Evolutionary conservation across 2,113 vertebrate species (phyloP).

Genomic region (Phylloscopus trochiloides): DNA sequence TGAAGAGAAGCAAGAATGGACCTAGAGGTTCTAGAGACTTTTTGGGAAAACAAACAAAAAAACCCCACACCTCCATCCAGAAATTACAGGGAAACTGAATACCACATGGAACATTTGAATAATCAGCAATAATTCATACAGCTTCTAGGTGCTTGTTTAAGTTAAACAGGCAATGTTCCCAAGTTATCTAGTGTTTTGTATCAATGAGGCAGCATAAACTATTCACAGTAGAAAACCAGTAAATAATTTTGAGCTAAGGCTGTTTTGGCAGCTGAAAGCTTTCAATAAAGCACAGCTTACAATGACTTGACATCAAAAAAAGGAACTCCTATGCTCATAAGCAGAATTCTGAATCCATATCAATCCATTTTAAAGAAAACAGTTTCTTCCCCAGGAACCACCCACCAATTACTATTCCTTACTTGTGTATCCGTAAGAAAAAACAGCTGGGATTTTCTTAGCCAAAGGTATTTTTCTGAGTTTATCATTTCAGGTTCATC

Average conservation of each 20-base stretch:
- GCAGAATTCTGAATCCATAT: not conserved
- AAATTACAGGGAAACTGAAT: not conserved
- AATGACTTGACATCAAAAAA: not conserved
- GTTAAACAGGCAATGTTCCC: not conserved
- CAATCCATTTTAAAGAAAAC: not conserved
- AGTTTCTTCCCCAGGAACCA: not conserved
- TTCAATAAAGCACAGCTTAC: not conserved
- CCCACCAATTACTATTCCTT: conserved; percentile 8
- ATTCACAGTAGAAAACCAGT: not conserved
- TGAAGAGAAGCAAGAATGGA: not conserved
- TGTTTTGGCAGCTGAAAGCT: not conserved
- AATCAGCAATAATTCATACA: not conserved
- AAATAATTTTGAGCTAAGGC: not conserved
- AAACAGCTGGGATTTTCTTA: conserved; percentile 88
- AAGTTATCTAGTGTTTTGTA: not conserved
- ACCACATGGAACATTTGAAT: not conserved
- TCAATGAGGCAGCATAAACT: not conserved
- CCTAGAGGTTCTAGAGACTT: not conserved
- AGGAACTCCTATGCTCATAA: not conserved
- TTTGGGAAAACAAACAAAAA: not conserved
- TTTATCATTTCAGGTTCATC: conserved; percentile 77
- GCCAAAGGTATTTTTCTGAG: conserved; percentile 85
- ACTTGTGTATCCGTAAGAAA: conserved; percentile 87
- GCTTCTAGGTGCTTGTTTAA: not conserved
- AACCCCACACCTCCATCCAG: not conserved